phyloP scores from a whole-genome alignment of 1,140 invertebrate species.

The Tetranychus cinnabarinus region DNA sequence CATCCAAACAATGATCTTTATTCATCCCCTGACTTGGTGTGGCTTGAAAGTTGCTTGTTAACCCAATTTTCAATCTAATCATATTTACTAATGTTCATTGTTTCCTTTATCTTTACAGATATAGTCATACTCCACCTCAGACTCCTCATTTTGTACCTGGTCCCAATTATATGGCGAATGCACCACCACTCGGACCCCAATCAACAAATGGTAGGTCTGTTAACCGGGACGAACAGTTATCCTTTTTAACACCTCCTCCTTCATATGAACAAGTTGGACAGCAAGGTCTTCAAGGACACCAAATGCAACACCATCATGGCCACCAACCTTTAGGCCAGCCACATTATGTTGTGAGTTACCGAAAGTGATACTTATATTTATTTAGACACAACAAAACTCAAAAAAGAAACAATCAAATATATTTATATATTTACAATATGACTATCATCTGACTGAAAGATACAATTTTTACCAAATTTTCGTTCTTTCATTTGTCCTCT shows the following conservation, averaged over 20 bases:
- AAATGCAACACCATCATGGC: slow-evolving; percentile 2
- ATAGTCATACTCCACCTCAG: slow-evolving; percentile 24
- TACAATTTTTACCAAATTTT: too few species aligned
- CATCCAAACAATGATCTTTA: too few species aligned
- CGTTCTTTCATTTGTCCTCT: too few species aligned
- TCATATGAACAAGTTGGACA: slow-evolving; percentile 9
- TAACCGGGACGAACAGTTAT: slow-evolving; percentile 7
- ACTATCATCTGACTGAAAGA: neutral
- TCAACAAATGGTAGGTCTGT: neutral
- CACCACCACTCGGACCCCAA: neutral
- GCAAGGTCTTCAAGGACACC: slow-evolving; percentile 1
- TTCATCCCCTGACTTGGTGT: too few species aligned
- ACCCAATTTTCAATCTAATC: too few species aligned
- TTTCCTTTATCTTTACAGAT: slow-evolving; percentile 8
- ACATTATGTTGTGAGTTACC: slow-evolving; percentile 6
- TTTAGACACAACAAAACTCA: neutral
- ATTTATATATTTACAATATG: neutral
- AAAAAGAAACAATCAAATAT: neutral
- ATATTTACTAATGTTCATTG: too few species aligned
- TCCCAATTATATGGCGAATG: slow-evolving; percentile 3
- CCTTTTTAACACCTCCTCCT: slow-evolving; percentile 10
- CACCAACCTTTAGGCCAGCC: neutral
- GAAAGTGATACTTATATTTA: neutral
- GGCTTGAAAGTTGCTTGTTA: too few species aligned
- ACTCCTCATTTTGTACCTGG: slow-evolving; percentile 24